Evolutionary conservation across 2,797 vertebrate genomes (phyloP), one percentile per base, ranked within the genome.

Genomic region (Syncerus caffer): DNA sequence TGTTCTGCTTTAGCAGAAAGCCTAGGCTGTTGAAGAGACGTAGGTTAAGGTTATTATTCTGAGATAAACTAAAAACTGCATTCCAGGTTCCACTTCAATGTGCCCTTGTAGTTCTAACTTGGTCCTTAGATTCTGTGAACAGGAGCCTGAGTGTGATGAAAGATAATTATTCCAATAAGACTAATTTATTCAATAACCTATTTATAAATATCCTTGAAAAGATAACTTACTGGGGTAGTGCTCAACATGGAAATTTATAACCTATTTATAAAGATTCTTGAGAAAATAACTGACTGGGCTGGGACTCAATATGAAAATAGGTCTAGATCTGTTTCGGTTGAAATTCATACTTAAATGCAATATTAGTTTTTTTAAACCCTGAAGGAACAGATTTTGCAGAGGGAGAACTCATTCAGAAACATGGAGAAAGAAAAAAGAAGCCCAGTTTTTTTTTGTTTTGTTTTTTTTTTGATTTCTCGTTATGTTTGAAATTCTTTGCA

Each of bases 141-240:
- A 92, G 19, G 10, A 83, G 7, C 11, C 45, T 78, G 58, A 92
- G 7, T 89, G 57, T 38, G 50, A 51, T 85, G 53, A 85, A 94
- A 89, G 34, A 88, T 82, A 95, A 96, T 94, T 96, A 93, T 97
- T 96, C 55, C 92, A 96, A 83, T 94, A 94, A 96, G 86, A 88
- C 64, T 50, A 85, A 93, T 95, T 89, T 95, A 91, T 91, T 92
- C 51, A 89, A 93, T 62, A 95, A 92, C n/a, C 31, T 92, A 38
- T 88, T 96, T 94, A 95, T 95, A 94, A 92, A 95, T 53, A 96
- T 93, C 88, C 53, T 85, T 85, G 76, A 93, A 67, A 90, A 93
- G 92, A 94, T 89, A 92, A 89, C 87, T 79, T 76, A 76, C 14
- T 47, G 80, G 45, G 38, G 51, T 67, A n/a, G 57, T 89, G 47